phyloP scores from a whole-genome alignment of 1,140 invertebrate genomes.

The Vanessa atalanta region DNA sequence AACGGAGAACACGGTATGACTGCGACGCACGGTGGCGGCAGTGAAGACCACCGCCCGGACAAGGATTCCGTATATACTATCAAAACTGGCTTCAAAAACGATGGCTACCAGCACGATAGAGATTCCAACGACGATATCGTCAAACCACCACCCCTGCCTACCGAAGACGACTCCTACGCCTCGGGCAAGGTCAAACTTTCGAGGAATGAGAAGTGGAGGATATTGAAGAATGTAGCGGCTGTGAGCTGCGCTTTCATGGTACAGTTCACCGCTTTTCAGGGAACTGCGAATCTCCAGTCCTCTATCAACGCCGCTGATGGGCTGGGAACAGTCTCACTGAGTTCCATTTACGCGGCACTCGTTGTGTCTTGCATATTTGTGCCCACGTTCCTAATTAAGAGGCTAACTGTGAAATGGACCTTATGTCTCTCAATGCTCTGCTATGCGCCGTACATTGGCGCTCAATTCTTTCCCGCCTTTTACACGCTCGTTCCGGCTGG shows the following conservation, averaged over 20 bases:
- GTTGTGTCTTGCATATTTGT: constrained; percentile 96
- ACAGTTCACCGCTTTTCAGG: constrained; percentile 95
- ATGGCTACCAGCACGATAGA: constrained; percentile 84
- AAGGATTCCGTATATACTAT: constrained; percentile 68
- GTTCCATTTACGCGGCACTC: constrained; percentile 93
- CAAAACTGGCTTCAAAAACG: constrained; percentile 83
- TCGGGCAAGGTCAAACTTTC: constrained; percentile 89
- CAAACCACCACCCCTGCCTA: constrained; percentile 84
- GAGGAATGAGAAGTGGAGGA: constrained; percentile 90
- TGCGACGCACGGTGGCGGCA: constrained; percentile 74
- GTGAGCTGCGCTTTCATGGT: constrained; percentile 95
- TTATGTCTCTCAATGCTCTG: constrained; percentile 94
- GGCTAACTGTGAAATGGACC: constrained; percentile 97
- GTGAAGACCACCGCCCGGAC: constrained; percentile 74
- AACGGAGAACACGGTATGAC: constrained; percentile 73
- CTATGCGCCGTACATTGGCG: constrained; percentile 95
- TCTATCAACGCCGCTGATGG: constrained; percentile 92
- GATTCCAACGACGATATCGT: constrained; percentile 81
- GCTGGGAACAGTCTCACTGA: constrained; percentile 90
- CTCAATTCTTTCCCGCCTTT: constrained; percentile 94
- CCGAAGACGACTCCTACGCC: constrained; percentile 83
- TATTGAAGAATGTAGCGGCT: constrained; percentile 92
- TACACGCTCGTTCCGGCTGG: constrained; percentile 96
- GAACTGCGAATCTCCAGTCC: constrained; percentile 93
- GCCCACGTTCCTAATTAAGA: constrained; percentile 93